Conservation (phyloP, 2,888 invertebrate species). For the Bruchidius siliquastri region DNA sequence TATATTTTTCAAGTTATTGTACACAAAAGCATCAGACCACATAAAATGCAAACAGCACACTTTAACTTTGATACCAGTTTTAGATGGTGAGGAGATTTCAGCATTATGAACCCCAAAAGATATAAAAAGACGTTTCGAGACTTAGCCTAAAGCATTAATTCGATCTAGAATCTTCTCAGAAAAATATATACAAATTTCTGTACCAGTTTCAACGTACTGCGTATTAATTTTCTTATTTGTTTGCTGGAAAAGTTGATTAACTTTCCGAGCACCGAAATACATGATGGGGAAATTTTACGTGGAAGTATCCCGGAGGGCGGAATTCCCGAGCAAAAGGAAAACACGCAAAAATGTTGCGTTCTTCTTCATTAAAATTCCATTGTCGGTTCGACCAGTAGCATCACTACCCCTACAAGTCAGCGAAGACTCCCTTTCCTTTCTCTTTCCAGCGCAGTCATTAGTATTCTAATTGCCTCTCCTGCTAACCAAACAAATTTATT, state of each 20-base stretch:
- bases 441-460: neutral
- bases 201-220: neutral
- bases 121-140: neutral
- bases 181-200: neutral
- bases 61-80: too few relatives aligned
- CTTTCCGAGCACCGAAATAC: neutral
- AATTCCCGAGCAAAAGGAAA: neutral
- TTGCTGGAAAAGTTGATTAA: neutral
- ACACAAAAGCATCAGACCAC: too few relatives aligned
- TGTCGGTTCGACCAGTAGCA: neutral
- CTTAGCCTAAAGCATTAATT: neutral
- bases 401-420: neutral
- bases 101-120: too few relatives aligned
- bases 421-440: neutral
- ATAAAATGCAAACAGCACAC: too few relatives aligned
- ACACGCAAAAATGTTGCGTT: neutral
- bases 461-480: neutral
- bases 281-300: neutral
- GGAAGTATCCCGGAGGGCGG: neutral
- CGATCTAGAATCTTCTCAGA: neutral
- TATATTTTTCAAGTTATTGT: too few relatives aligned
- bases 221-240: neutral
- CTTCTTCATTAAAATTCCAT: neutral
- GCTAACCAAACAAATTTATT: neutral
- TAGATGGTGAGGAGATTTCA: too few relatives aligned